Evolutionary conservation across 2,888 invertebrate species (phyloP), one percentile per base, ranked within the genome.

Genomic region (Hypolimnas misippus): DNA sequence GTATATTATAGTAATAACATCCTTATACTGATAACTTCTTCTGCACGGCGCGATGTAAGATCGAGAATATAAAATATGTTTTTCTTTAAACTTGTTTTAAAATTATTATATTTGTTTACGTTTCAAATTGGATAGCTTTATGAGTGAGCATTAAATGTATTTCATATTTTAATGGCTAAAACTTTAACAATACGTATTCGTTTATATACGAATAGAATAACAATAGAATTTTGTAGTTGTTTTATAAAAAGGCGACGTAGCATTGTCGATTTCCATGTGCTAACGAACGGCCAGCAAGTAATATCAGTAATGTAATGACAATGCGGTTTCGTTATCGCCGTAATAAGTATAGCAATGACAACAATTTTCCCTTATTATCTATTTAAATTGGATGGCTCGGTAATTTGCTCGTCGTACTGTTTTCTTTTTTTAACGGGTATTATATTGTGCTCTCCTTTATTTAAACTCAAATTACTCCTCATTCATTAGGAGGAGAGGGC

Each of bases 391-490:
- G 80, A 85, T 77, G 79, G 78, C 75, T 75, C 79, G 76, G 81
- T 83, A 87, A 87, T 87, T 89, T 87, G 84, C 86, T 84, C 80
- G 73, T 83, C 82, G 82, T 82, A 76, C 84, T 85, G 86, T 85
- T 86, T 52, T 46, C n/a, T 40, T 66, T 83, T 86, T 77, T 79
- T 84, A 87, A 86, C 82, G 83, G 82, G 82, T 82, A 87, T 86
- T 87, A 86, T 88, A 89, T 89, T 88, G 87, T 87, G 83, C 84
- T 77, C 82, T 79, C 84, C 83, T 88, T 89, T 89, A 87, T 87
- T 88, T 88, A 86, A 85, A 85, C 84, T 87, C 83, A 87, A 88
- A 89, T 89, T 89, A 86, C 86, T 86, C 82, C 86, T 84, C 88
- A 88, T 89, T 90, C 87, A 90, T 89, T 88, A 88, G 84, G 82